These are phyloP conservation scores for Fundulus diaphanus DNA, from an alignment of 2,797 vertebrate genomes.

Conservation along the genomic window DNA sequence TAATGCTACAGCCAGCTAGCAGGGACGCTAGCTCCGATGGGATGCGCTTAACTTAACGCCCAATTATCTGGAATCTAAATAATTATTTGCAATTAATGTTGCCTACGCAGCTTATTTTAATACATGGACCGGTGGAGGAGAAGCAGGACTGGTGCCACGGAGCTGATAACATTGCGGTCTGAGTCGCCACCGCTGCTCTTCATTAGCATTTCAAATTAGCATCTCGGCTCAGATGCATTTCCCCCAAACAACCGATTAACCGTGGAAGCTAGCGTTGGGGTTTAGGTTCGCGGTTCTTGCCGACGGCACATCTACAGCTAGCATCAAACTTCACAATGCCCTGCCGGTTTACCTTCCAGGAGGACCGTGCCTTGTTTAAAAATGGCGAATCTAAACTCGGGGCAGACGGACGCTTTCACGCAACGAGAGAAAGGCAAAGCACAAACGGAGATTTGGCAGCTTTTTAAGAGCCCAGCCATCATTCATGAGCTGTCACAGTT, in stretches of 20 bases:
- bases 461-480: neutral
- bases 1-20: slow-evolving; percentile 29
- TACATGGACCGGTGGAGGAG: rapidly evolving
- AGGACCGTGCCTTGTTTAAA: neutral
- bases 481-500: neutral
- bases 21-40: slow-evolving; percentile 13
- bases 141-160: neutral
- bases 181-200: neutral
- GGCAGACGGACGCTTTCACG: neutral
- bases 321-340: neutral
- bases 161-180: neutral
- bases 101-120: neutral
- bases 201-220: neutral
- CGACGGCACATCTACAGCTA: neutral
- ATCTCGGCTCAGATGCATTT: too few species aligned
- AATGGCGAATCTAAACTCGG: neutral
- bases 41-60: neutral
- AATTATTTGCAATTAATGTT: neutral
- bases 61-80: neutral
- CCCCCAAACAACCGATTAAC: neutral
- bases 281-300: neutral
- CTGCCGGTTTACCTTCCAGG: neutral
- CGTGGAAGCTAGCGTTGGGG: too few species aligned
- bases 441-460: neutral
- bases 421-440: neutral